A percentile compares a stretch with the other conserved stretches of the same genome.
Conservation (phyloP, 2,888 invertebrate species). For the Drosophila kokeensis region DNA sequence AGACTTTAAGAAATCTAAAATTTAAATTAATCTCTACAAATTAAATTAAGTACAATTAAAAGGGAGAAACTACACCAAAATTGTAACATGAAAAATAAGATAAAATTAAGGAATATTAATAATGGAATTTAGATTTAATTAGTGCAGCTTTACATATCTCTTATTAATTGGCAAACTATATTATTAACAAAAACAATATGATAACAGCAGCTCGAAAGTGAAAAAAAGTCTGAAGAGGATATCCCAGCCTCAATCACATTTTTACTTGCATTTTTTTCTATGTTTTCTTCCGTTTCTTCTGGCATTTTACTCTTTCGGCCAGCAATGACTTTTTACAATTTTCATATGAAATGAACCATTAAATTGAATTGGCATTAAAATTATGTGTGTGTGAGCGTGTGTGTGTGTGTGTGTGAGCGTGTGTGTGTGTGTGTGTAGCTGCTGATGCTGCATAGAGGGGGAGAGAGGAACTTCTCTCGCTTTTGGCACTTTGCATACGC, state of each 20-base stretch:
- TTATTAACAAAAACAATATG: neutral
- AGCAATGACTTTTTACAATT: constrained; percentile 80
- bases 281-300: constrained; percentile 18
- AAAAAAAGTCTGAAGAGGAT: constrained; percentile 1
- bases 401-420: constrained; percentile 41
- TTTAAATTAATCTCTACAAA: neutral
- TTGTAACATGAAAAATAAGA: neutral
- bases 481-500: constrained; percentile 78
- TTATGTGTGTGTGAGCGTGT: constrained; percentile 61
- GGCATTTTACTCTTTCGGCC: constrained; percentile 66
- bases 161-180: neutral
- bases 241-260: constrained; percentile 6
- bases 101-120: neutral
- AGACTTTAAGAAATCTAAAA: neutral
- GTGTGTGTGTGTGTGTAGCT: constrained; percentile 42
- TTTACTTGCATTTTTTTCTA: constrained; percentile 21
- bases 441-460: constrained; percentile 6
- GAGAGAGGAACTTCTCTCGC: constrained; percentile 43
- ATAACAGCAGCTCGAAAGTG: neutral
- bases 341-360: constrained; percentile 81
- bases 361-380: constrained; percentile 81
- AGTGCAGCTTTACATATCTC: neutral
- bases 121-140: neutral
- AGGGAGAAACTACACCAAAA: neutral
- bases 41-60: neutral